Conservation (phyloP, 2,113 vertebrate genomes). For the Corapipo altera region DNA sequence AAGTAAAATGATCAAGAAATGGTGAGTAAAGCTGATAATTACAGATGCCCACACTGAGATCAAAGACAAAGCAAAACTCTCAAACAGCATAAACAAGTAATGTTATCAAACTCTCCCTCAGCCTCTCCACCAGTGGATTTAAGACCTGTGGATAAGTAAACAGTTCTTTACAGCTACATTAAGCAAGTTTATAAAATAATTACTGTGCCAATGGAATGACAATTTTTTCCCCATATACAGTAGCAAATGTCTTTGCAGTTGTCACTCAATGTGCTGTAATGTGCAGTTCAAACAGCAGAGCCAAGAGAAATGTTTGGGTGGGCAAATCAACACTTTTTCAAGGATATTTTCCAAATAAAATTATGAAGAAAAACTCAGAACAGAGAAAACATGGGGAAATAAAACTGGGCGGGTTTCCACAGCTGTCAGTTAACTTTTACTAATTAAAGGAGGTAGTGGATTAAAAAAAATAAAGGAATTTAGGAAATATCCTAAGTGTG, state of each 20-base stretch:
- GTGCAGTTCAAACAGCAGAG: neutral
- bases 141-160: neutral
- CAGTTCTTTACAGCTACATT: neutral
- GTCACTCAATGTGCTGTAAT: neutral
- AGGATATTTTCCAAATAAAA: neutral
- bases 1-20: neutral
- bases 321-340: neutral
- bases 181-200: slow-evolving; percentile 15
- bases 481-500: neutral
- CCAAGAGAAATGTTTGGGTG: neutral
- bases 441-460: neutral
- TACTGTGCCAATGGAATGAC: neutral
- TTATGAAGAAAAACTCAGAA: neutral
- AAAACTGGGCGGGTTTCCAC: neutral
- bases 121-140: neutral
- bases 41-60: neutral
- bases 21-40: neutral
- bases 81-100: neutral
- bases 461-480: neutral
- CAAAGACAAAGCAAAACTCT: neutral
- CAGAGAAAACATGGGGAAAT: neutral
- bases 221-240: neutral
- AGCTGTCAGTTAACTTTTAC: neutral
- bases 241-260: neutral
- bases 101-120: neutral